Evolutionary conservation across 2,113 vertebrate species (phyloP).

Genomic region (Grammatotria lemairii): DNA sequence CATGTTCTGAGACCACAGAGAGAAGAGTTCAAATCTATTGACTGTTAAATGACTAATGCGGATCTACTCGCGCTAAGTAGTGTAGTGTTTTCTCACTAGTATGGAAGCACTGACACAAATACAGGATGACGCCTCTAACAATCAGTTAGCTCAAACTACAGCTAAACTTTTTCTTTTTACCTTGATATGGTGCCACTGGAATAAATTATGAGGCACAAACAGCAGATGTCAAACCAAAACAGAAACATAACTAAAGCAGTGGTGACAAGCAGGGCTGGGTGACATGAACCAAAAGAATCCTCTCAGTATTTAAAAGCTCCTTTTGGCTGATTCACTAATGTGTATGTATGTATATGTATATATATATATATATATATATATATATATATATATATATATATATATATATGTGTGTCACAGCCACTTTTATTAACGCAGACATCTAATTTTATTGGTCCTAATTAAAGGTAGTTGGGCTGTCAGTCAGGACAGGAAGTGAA

Average conservation of each 20-base stretch:
- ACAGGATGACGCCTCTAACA: conserved; percentile 6
- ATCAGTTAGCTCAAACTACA: background rate
- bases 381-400: too few relatives aligned
- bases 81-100: background rate
- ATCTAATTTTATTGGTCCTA: background rate
- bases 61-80: background rate
- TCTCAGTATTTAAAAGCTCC: background rate
- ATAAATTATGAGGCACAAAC: conserved; percentile 37
- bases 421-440: background rate
- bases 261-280: background rate
- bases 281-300: background rate
- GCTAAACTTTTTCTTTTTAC: conserved; percentile 37
- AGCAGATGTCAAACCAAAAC: conserved; percentile 27
- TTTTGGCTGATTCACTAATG: background rate
- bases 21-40: background rate
- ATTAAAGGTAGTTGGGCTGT: background rate
- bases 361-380: accelerated
- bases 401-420: background rate
- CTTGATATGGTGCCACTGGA: conserved; percentile 70
- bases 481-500: background rate
- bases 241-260: background rate
- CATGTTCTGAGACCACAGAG: background rate
- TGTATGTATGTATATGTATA: accelerated
- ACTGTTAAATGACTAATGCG: background rate
- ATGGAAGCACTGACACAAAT: background rate